Conservation (phyloP, 2,888 invertebrate genomes). For the Sabatieria punctata region DNA sequence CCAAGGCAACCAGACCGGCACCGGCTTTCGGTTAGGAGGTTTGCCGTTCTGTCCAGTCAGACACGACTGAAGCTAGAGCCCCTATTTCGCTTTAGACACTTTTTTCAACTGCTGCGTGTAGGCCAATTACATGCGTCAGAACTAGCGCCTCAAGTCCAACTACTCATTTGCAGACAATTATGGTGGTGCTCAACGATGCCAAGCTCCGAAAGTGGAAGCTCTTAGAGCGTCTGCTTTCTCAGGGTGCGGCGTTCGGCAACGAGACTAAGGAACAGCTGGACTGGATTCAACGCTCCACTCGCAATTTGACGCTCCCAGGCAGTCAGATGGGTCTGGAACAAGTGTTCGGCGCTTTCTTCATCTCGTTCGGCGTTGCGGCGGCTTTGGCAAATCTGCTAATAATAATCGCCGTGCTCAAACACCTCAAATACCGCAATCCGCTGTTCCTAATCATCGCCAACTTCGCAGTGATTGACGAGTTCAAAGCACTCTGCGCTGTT, state of each 20-base stretch:
- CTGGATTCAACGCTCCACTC: no score
- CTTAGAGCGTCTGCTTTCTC: background rate
- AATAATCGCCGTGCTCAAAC: constrained; percentile 1
- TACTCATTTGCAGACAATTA: no score
- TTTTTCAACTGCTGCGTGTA: no score
- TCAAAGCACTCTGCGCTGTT: constrained; percentile 10
- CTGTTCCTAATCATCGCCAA: constrained; percentile 10
- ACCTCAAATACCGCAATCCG: background rate
- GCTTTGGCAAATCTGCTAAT: constrained; percentile 2
- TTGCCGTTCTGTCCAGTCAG: no score
- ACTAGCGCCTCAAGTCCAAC: no score
- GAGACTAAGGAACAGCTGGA: background rate
- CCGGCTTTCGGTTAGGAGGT: no score
- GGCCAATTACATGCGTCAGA: no score
- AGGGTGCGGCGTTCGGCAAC: background rate
- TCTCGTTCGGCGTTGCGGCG: background rate
- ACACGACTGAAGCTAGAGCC: no score
- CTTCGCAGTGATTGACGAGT: constrained; percentile 9
- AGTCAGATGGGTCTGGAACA: background rate
- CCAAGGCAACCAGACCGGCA: no score
- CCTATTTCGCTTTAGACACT: no score
- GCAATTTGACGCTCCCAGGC: background rate
- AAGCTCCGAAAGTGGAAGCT: background rate
- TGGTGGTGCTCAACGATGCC: background rate
- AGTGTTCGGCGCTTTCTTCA: background rate